A percentile compares a stretch with the other conserved stretches of the same genome.
Conservation (phyloP, 2,797 vertebrate genomes). For the Sus cebifrons region DNA sequence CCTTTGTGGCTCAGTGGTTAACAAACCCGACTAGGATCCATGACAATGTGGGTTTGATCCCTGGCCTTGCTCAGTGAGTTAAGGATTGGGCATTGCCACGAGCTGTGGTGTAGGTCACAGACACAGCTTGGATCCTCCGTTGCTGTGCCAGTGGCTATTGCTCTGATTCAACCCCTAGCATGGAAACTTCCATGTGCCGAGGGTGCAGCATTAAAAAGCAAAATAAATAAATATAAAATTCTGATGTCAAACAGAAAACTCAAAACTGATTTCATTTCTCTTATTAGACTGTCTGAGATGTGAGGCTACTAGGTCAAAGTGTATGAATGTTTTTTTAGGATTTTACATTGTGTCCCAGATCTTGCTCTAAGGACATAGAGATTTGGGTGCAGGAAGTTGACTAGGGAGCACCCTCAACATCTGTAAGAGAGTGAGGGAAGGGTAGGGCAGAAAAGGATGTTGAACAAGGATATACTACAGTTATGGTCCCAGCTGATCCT, state of each 20-base stretch:
- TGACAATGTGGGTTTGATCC: too few relatives aligned
- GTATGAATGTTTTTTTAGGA: neutral
- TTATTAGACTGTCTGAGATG: slow-evolving; percentile 1
- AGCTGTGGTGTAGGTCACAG: too few relatives aligned
- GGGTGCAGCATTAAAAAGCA: too few relatives aligned
- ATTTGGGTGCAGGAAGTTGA: neutral
- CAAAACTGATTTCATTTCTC: slow-evolving; percentile 37
- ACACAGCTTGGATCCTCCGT: too few relatives aligned
- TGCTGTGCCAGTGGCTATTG: too few relatives aligned
- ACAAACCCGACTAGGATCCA: too few relatives aligned
- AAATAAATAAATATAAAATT: too few relatives aligned
- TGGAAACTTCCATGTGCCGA: too few relatives aligned
- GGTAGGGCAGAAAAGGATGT: neutral
- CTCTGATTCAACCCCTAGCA: too few relatives aligned
- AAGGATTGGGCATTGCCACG: too few relatives aligned
- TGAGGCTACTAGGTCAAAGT: neutral
- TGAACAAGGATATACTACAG: neutral
- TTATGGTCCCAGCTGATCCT: neutral
- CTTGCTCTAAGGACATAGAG: neutral
- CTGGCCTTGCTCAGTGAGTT: too few relatives aligned
- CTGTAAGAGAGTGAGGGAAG: neutral
- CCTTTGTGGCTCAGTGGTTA: too few relatives aligned
- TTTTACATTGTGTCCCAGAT: neutral
- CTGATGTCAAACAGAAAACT: neutral
- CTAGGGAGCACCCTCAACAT: neutral